Conservation (phyloP, 1,140 invertebrate genomes). For the Dreissena rostriformis region DNA sequence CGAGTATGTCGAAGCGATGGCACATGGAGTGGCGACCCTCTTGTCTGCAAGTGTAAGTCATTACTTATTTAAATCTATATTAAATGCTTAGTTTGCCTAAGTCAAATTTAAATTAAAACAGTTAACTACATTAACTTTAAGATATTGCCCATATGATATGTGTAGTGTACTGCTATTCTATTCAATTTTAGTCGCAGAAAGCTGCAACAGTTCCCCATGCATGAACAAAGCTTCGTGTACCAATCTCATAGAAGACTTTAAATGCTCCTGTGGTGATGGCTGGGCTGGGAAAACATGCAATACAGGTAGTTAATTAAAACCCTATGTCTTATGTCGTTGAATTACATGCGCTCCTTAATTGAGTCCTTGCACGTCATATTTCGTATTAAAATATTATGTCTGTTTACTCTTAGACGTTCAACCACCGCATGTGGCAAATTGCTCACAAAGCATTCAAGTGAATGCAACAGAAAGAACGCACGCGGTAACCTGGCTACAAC, state of each 20-base stretch:
- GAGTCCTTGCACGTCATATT: not conserved
- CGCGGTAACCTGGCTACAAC: not conserved
- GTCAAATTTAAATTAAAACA: too few relatives aligned
- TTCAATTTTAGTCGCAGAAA: not conserved
- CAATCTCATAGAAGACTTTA: slow-evolving; percentile 5
- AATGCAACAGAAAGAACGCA: slow-evolving; percentile 15
- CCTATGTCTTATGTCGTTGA: not conserved
- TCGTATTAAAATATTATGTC: not conserved
- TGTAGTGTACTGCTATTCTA: too few relatives aligned
- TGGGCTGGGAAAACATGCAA: slow-evolving; percentile 18
- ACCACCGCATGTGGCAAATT: slow-evolving; percentile 3
- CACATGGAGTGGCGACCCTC: too few relatives aligned
- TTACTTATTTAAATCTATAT: too few relatives aligned
- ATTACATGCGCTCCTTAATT: not conserved
- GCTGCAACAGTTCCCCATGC: slow-evolving; percentile 15
- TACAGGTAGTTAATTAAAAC: not conserved
- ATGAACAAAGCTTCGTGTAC: not conserved
- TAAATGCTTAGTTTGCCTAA: too few relatives aligned
- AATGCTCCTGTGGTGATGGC: not conserved
- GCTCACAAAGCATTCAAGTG: not conserved
- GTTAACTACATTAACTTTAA: too few relatives aligned
- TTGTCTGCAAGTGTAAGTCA: too few relatives aligned
- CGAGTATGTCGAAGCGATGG: too few relatives aligned
- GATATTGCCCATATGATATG: too few relatives aligned
- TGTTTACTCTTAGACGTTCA: slow-evolving; percentile 14